Base-by-base conservation (phyloP, 2,888 invertebrate genomes). In the Incurvaria masculella region DNA sequence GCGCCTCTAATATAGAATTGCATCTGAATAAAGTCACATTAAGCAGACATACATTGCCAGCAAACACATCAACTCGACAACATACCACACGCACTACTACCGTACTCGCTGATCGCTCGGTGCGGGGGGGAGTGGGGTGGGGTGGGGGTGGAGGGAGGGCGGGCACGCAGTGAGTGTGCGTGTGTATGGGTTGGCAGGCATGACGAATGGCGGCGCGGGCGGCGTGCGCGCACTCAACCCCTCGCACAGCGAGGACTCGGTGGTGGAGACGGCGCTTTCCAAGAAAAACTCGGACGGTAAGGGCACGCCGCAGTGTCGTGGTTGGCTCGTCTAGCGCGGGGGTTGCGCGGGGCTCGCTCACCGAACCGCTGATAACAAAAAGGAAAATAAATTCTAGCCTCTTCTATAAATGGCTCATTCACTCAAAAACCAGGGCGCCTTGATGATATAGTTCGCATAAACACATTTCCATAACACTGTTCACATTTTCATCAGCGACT, bases 251-350 rank as follows among this genome's bases (percentile, higher is more conserved):
- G 88, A 89, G 79, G 91, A 91, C 79, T 88, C 88, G 58, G 87
- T 90, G 65, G 84, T 87, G 59, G 90, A 90, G 72, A 88, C 87
- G 62, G 85, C 87, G 65, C 81, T 88, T 72, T 85, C 86, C 71
- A 89, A 90, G 81, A 87, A 85, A 81, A 89, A 86, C 80, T 90
- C 89, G 61, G 90, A 90, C 76, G 90, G 90, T 91, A 85, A 86
- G 88, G 82, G 61, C 62, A 42, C 52, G 60, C 60, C 55, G 57
- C 54, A 33, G 18, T 50, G 18, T 44, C 33, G 14, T 14, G 33
- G 14, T 3, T n/a, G 33, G 33, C 33, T 58, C 61, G 60, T 63
- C 60, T 60, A 61, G 57, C 61, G 61, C 65, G 56, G 14, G 14
- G 33, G 33, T n/a, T 33, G 33, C 33, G 33, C 14, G 11, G 11